These are phyloP conservation scores for Champsocephalus esox DNA, from an alignment of 2,797 vertebrate genomes.

Conservation along the genomic window DNA sequence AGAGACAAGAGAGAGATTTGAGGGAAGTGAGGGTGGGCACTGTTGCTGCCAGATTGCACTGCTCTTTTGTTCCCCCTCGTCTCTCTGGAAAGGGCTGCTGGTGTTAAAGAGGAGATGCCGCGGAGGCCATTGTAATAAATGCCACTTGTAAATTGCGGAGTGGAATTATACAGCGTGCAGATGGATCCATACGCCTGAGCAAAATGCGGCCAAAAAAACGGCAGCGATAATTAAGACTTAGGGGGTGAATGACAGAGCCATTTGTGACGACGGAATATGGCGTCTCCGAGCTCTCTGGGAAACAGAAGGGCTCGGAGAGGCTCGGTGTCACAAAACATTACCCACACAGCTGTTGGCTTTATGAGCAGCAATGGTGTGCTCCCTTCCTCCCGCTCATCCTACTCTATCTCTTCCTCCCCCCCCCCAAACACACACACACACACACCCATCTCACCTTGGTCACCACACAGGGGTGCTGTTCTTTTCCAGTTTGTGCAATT, in stretches of 20 bases:
- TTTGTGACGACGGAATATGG: conserved; percentile 83
- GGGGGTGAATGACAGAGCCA: conserved; percentile 85
- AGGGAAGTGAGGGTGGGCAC: conserved; percentile 73
- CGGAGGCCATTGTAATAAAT: conserved; percentile 82
- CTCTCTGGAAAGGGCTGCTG: conserved; percentile 74
- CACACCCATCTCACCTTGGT: conserved; percentile 37
- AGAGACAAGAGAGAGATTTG: conserved; percentile 61
- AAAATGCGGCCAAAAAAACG: conserved; percentile 76
- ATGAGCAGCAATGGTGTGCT: conserved; percentile 79
- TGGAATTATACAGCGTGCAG: conserved; percentile 81
- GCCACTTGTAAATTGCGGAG: conserved; percentile 83
- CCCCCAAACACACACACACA: conserved; percentile 10
- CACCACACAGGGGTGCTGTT: conserved; percentile 59
- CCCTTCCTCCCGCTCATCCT: conserved; percentile 55
- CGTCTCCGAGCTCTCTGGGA: conserved; percentile 79
- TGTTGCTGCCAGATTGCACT: conserved; percentile 82
- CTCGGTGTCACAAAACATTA: conserved; percentile 87
- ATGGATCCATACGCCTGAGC: conserved; percentile 79
- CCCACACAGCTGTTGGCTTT: conserved; percentile 87
- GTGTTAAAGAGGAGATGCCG: conserved; percentile 78
- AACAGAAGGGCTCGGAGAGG: conserved; percentile 84
- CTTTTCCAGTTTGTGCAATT: conserved; percentile 55
- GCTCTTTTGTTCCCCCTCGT: conserved; percentile 74
- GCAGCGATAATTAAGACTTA: conserved; percentile 86
- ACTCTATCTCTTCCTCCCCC: conserved; percentile 50